Evolutionary conservation across 2,113 vertebrate species (phyloP).

Genomic region (Noctilio leporinus): DNA sequence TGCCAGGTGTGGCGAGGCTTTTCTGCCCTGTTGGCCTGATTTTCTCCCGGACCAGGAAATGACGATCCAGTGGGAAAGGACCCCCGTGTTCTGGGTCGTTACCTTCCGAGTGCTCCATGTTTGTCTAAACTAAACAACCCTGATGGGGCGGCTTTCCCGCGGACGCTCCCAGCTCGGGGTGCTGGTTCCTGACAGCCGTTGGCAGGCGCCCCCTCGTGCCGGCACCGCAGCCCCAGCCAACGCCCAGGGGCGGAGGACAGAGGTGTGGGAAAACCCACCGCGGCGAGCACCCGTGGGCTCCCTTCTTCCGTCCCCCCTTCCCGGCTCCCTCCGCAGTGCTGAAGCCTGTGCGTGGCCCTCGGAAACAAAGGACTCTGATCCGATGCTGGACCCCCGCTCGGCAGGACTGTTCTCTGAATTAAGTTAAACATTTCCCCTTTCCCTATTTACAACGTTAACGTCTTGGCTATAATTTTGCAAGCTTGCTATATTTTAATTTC

Average conservation of each 20-base stretch:
- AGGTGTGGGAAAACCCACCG: not conserved
- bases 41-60: not conserved
- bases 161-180: no score
- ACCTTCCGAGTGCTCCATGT: not conserved
- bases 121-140: not conserved
- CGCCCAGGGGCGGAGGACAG: not conserved
- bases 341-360: constrained; percentile 60
- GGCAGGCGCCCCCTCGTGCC: no score
- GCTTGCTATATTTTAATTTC: constrained; percentile 81
- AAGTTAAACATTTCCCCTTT: constrained; percentile 72
- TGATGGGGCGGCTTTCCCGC: no score
- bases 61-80: not conserved
- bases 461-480: constrained; percentile 77
- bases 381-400: constrained; percentile 52
- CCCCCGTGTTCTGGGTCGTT: not conserved
- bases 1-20: not conserved
- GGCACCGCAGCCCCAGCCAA: no score
- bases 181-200: no score
- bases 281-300: not conserved
- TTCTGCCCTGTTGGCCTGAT: not conserved
- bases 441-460: constrained; percentile 79
- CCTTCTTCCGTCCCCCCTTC: not conserved
- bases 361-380: constrained; percentile 61
- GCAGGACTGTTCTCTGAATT: constrained; percentile 62
- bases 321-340: not conserved